phyloP scores from a whole-genome alignment of 2,797 vertebrate genomes.

The Sparus aurata region DNA sequence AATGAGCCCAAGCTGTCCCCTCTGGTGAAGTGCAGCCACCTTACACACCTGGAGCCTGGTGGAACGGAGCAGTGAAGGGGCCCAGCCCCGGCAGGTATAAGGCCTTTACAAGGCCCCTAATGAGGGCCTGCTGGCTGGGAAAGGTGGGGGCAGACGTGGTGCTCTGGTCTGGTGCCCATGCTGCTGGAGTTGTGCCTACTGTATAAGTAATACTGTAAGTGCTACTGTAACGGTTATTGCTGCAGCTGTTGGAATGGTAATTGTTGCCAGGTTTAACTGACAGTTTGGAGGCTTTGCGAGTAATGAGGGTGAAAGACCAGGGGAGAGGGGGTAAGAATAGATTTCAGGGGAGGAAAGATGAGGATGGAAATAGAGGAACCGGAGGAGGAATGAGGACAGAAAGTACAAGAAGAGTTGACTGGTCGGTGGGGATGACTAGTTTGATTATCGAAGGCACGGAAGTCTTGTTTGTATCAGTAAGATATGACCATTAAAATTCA shows the following conservation, averaged over 20 bases:
- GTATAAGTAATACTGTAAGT: constrained; percentile 73
- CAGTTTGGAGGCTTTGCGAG: constrained; percentile 47
- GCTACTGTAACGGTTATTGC: constrained; percentile 78
- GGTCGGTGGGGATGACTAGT: constrained; percentile 15
- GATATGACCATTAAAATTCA: constrained; percentile 4
- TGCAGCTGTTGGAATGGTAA: constrained; percentile 76
- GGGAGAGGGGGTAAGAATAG: constrained; percentile 38
- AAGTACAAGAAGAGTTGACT: constrained; percentile 11
- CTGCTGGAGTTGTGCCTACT: constrained; percentile 69
- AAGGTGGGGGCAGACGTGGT: constrained; percentile 64
- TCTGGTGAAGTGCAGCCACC: constrained; percentile 81
- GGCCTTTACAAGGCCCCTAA: constrained; percentile 84
- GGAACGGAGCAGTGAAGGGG: constrained; percentile 68
- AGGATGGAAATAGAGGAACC: constrained; percentile 30
- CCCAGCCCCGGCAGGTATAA: constrained; percentile 79
- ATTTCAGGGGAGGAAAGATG: constrained; percentile 29
- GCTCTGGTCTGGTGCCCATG: constrained; percentile 72
- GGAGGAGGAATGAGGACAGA: constrained; percentile 1
- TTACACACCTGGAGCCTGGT: constrained; percentile 84
- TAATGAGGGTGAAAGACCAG: constrained; percentile 56
- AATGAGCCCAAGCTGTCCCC: constrained; percentile 83
- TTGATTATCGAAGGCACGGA: constrained; percentile 6
- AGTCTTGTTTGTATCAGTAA: constrained; percentile 21
- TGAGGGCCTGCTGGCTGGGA: constrained; percentile 81
- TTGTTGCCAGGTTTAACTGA: constrained; percentile 75